A percentile compares a stretch with the other conserved stretches of the same genome.
These are phyloP conservation scores for Scaptodrosophila lebanonensis DNA, from an alignment of 1,140 invertebrate species.

Conservation along the genomic window DNA sequence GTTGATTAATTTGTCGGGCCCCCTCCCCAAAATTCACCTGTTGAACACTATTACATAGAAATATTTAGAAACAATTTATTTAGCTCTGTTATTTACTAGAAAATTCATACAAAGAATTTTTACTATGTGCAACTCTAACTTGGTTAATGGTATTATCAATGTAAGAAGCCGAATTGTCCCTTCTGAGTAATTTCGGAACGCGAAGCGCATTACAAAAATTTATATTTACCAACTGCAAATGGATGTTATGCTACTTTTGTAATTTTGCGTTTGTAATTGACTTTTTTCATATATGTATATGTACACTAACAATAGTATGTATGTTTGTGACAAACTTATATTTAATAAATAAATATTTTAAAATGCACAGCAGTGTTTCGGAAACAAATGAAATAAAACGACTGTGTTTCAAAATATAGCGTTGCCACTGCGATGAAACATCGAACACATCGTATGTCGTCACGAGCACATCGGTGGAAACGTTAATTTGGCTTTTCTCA, in stretches of 20 bases:
- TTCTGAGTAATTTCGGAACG: not conserved
- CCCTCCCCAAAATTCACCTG: constrained; percentile 3
- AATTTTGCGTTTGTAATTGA: constrained; percentile 61
- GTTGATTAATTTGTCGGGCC: constrained; percentile 34
- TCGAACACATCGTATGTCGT: too few species aligned
- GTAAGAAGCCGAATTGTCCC: constrained; percentile 21
- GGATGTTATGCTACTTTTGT: constrained; percentile 62
- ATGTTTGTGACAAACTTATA: too few species aligned
- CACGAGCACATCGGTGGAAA: too few species aligned
- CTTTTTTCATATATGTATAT: constrained; percentile 12
- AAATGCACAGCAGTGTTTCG: too few species aligned
- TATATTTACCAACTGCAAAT: constrained; percentile 35
- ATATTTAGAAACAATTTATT: constrained; percentile 62
- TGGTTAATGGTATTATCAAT: constrained; percentile 60
- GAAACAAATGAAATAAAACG: not conserved
- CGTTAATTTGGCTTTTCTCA: not conserved
- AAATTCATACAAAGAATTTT: constrained; percentile 61
- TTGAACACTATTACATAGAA: constrained; percentile 33
- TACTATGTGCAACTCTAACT: constrained; percentile 53
- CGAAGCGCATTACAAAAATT: constrained; percentile 18
- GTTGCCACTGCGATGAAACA: too few species aligned
- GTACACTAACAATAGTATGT: not conserved
- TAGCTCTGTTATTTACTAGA: constrained; percentile 65
- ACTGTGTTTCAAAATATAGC: too few species aligned
- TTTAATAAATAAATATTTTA: constrained; percentile 8